phyloP scores from a whole-genome alignment of 2,888 invertebrate species.

The Noctua comes region DNA sequence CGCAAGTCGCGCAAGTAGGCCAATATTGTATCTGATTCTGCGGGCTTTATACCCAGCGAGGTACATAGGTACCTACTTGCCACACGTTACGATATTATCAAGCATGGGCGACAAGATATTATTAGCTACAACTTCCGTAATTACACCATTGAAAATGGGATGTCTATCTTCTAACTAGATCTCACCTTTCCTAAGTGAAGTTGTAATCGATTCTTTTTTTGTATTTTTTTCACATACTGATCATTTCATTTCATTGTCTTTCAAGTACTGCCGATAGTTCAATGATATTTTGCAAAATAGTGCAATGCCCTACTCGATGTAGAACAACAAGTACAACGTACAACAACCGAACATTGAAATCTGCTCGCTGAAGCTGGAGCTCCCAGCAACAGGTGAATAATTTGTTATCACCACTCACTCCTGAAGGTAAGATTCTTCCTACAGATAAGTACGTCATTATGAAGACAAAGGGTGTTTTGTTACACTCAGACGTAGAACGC shows the following conservation, averaged over 20 bases:
- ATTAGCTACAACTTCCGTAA: slow-evolving; percentile 14
- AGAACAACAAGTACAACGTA: background rate
- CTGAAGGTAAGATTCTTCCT: slow-evolving; percentile 2
- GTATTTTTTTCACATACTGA: background rate
- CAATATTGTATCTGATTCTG: slow-evolving; percentile 81
- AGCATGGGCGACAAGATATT: slow-evolving; percentile 31
- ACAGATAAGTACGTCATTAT: slow-evolving; percentile 55
- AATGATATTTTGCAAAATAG: background rate
- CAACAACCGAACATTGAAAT: background rate
- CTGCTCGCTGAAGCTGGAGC: slow-evolving; percentile 5
- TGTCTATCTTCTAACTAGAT: background rate
- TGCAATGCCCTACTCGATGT: background rate
- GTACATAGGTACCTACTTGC: too few relatives aligned
- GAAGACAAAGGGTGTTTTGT: slow-evolving; percentile 59
- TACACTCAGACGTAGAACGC: slow-evolving; percentile 67
- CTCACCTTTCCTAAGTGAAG: slow-evolving; percentile 1
- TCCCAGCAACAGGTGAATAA: slow-evolving; percentile 31
- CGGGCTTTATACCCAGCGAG: slow-evolving; percentile 58
- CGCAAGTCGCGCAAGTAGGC: slow-evolving; percentile 86
- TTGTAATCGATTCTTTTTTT: background rate
- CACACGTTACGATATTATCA: slow-evolving; percentile 39
- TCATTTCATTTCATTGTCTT: background rate
- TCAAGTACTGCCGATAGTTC: background rate
- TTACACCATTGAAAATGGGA: background rate
- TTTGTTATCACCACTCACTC: slow-evolving; percentile 19